Conservation (phyloP, 2,113 vertebrate species). For the Vulpes vulpes region DNA sequence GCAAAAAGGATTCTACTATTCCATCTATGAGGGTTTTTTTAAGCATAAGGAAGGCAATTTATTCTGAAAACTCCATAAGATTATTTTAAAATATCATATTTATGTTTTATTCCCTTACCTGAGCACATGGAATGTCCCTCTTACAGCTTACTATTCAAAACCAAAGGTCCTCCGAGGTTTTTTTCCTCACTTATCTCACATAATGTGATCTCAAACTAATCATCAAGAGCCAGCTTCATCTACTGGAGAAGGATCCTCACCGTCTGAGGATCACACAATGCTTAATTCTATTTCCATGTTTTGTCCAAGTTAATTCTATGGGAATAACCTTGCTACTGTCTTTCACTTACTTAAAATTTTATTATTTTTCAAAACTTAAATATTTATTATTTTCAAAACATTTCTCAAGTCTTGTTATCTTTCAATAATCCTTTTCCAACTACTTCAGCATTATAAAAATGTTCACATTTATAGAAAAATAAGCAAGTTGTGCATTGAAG, state of each 20-base stretch:
- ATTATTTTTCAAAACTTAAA: not conserved
- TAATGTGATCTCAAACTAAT: not conserved
- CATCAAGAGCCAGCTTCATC: not conserved
- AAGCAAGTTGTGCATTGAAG: not conserved
- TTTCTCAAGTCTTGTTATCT: not conserved
- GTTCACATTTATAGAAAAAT: not conserved
- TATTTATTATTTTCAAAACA: not conserved
- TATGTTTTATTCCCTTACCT: not conserved
- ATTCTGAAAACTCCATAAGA: conserved; percentile 8
- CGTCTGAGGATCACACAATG: not conserved
- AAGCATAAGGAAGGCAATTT: conserved; percentile 35
- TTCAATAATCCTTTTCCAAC: not conserved
- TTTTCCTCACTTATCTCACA: not conserved
- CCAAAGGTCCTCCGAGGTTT: not conserved
- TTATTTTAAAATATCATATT: conserved; percentile 33
- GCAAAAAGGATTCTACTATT: conserved; percentile 44
- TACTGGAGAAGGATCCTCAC: not conserved
- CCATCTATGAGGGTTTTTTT: conserved; percentile 20
- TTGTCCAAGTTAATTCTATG: not conserved
- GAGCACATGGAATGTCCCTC: not conserved
- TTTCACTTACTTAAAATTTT: not conserved
- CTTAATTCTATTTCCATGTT: not conserved
- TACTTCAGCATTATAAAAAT: not conserved
- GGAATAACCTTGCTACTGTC: not conserved
- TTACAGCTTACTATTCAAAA: not conserved